phyloP scores from a whole-genome alignment of 2,797 vertebrate genomes.

The Odontamblyopus lacepedii region DNA sequence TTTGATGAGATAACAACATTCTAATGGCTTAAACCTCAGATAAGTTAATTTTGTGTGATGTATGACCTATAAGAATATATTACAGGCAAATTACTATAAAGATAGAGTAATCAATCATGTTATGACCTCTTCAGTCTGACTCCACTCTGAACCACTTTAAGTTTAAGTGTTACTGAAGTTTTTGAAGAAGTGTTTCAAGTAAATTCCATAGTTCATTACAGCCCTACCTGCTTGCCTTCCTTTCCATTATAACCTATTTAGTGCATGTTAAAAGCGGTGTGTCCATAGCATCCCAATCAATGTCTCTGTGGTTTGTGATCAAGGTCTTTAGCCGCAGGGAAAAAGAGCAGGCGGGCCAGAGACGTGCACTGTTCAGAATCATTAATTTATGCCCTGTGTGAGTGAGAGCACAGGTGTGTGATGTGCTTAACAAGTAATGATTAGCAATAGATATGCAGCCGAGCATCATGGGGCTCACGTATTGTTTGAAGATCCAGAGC shows the following conservation, averaged over 20 bases:
- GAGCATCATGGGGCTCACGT: constrained; percentile 49
- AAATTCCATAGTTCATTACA: constrained; percentile 12
- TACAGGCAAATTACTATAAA: too few species aligned
- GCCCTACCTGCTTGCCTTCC: constrained; percentile 26
- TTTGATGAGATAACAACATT: too few species aligned
- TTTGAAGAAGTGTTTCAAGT: background rate
- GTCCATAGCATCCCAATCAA: constrained; percentile 49
- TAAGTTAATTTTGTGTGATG: too few species aligned
- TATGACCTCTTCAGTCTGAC: too few species aligned
- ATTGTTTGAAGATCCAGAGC: constrained; percentile 61
- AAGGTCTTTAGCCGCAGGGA: constrained; percentile 63
- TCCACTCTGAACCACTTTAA: too few species aligned
- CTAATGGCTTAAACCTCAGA: too few species aligned
- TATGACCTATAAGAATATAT: too few species aligned
- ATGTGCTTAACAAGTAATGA: constrained; percentile 55
- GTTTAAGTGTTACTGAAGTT: too few species aligned
- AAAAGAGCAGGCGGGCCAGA: constrained; percentile 39
- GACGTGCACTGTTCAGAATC: constrained; percentile 55
- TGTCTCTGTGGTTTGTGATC: constrained; percentile 40
- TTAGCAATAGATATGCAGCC: constrained; percentile 53
- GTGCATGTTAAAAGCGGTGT: constrained; percentile 59
- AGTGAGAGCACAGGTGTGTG: constrained; percentile 19
- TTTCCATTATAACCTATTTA: constrained; percentile 8
- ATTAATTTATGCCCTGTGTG: constrained; percentile 43
- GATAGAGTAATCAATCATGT: too few species aligned